Evolutionary conservation across 2,797 vertebrate genomes (phyloP), one percentile per base, ranked within the genome.

Genomic region (Acrocephalus scirpaceus): DNA sequence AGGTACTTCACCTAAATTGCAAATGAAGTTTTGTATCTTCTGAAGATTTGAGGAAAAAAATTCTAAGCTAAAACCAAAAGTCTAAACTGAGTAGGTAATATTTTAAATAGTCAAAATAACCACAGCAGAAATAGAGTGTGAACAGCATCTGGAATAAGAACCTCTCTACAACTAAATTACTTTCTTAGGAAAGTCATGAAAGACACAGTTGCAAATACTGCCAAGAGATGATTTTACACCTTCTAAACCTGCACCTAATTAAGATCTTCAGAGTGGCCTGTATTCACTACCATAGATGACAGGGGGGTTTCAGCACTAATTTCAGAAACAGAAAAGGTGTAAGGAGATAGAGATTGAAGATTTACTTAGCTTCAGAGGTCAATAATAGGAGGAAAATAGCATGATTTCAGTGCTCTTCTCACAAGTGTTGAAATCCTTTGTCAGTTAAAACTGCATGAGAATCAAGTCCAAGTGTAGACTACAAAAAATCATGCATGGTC

Each of bases 401-500:
- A 50, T 9, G 4, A 64, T 45, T 75, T 57, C 62, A 57, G 13
- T 36, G 12, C 5, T 86, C 11, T 30, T 81, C 23, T 76, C 17
- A 17, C 14, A 51, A 50, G 2, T 66, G 7, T 40, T 74, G 23
- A 54, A 87, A 51, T 10, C 2, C 22, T 18, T 14, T 20, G 5
- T 71, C 45, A 78, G 30, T 11, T 40, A 69, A 51, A 88, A 78
- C 23, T 42, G 27, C 38, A 27, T 25, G 7, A 72, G 12, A 88
- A 90, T 44, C 62, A 60, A 27, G 19, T 62, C 22, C 7, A 83
- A 40, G 27, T 7, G 9, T 7, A 80, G 29, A 40, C 10, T 21
- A n/a, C 0, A 0, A 72, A 25, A 80, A 76, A 91, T 36, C 10
- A 44, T 0, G 1, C 8, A 38, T 51, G 36, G 38, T 16, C 53